Evolutionary conservation across 35 echinoderm and acorn worm species (phyloP), one percentile per base, ranked within the genome.

Genomic region (Stichopus chloronotus): DNA sequence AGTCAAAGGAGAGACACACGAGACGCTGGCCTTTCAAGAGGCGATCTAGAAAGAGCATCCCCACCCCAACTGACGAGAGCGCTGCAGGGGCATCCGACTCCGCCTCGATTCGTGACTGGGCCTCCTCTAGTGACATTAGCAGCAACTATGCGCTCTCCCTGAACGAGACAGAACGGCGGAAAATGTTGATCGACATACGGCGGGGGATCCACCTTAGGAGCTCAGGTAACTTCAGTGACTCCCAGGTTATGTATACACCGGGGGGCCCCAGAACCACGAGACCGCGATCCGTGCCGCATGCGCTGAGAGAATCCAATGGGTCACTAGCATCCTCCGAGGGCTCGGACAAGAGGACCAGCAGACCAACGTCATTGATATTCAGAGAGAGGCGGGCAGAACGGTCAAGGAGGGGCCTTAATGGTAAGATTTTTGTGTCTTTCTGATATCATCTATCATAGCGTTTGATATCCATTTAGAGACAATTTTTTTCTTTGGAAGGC

Each of bases 51-150:
- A 97, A 97, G 80, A 97, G 88, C 65, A 92, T 84, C 5, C 94
- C 96, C 23, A 97, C 96, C 16, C 96, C 96, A 5, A 97, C 96
- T 14, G 96, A 97, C 57, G 96, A 97, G 23, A 97, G 96, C 24
- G 88, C 91, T 56, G 94, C 96, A 1, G 91, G 96, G 13, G 96
- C 93, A 24, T 97, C 96, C 2, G 96, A 97, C 53, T 94, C 96
- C 6, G 93, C 96, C 56, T 97, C 96, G 13, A 93, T 91, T 72
- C 84, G 76, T 52, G 94, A 95, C 81, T 94, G 94, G 88, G 63
- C 89, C 23, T 97, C 84, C 9, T 83, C 91, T 17, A 95, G 92
- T 59, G 84, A 89, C 65, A 81, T 78, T 3, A 94, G 94, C 72
- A 94, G 91, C 65, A 95, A 88, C 9, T 71, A 89, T 54, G 56